These are phyloP conservation scores for Drosophila sordidula DNA, from an alignment of 2,888 invertebrate species.

Conservation along the genomic window DNA sequence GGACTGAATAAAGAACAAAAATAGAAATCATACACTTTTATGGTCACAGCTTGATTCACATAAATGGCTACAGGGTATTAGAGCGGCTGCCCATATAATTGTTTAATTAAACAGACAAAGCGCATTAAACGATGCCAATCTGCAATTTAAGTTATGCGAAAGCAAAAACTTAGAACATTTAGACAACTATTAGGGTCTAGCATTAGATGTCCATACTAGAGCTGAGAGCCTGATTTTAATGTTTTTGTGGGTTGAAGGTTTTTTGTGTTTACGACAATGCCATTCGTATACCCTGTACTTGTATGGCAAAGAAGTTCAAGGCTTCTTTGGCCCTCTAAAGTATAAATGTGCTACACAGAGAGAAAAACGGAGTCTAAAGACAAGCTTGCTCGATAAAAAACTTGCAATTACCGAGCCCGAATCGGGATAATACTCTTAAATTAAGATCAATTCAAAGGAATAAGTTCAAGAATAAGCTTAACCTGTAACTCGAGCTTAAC, in stretches of 20 bases:
- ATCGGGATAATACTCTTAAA: too few relatives aligned
- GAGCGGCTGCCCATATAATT: constrained; percentile 30
- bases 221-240: neutral
- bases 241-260: constrained; percentile 6
- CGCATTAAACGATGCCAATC: constrained; percentile 38
- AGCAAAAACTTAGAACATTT: constrained; percentile 22
- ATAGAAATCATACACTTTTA: neutral
- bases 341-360: too few relatives aligned
- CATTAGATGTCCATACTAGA: neutral
- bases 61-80: constrained; percentile 14
- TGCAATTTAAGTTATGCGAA: constrained; percentile 28
- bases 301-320: too few relatives aligned
- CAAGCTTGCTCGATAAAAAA: too few relatives aligned
- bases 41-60: neutral
- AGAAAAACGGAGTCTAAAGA: too few relatives aligned
- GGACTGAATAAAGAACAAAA: too few relatives aligned
- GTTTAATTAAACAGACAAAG: constrained; percentile 40
- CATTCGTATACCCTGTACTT: neutral
- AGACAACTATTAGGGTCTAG: constrained; percentile 8
- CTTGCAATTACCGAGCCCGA: too few relatives aligned
- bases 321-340: too few relatives aligned
- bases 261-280: neutral
- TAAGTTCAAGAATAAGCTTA: too few relatives aligned
- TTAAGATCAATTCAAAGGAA: too few relatives aligned
- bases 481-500: too few relatives aligned